A percentile compares a stretch with the other conserved stretches of the same genome.
These are phyloP conservation scores for Melieria crassipennis DNA, from an alignment of 2,888 invertebrate genomes.

Conservation along the genomic window DNA sequence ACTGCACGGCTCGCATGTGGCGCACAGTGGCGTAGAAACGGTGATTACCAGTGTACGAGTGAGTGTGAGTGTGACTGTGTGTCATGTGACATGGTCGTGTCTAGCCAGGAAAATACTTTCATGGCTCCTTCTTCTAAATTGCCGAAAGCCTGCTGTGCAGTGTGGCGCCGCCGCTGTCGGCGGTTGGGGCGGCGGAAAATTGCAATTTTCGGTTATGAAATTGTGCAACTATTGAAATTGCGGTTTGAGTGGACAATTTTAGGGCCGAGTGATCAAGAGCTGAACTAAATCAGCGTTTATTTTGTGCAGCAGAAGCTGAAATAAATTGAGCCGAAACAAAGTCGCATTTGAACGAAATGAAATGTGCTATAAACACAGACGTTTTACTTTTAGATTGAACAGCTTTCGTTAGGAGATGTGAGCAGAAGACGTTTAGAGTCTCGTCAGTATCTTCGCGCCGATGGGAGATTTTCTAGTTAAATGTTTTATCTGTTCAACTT, in stretches of 20 bases:
- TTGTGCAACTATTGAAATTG: slow-evolving; percentile 15
- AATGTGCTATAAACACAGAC: too few species aligned
- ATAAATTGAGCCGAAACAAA: too few species aligned
- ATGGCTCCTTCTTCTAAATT: slow-evolving; percentile 18
- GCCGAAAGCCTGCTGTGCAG: background rate
- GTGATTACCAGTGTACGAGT: background rate
- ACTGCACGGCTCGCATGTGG: too few species aligned
- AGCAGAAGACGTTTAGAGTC: too few species aligned
- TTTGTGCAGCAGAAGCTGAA: background rate
- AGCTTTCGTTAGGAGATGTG: too few species aligned
- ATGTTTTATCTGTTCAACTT: too few species aligned
- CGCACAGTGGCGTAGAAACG: too few species aligned
- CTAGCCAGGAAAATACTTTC: slow-evolving; percentile 33
- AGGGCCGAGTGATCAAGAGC: background rate
- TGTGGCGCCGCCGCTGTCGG: background rate
- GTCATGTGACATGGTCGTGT: slow-evolving; percentile 38
- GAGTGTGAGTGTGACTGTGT: slow-evolving; percentile 15
- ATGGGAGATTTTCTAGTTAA: too few species aligned
- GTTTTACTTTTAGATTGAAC: too few species aligned
- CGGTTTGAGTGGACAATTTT: background rate
- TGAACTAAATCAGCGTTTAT: slow-evolving; percentile 16
- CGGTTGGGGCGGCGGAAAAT: slow-evolving; percentile 13
- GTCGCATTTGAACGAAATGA: too few species aligned
- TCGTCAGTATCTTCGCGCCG: too few species aligned
- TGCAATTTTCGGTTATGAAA: slow-evolving; percentile 31